These are phyloP conservation scores for Carettochelys insculpta DNA, from an alignment of 2,113 vertebrate species.

Conservation along the genomic window DNA sequence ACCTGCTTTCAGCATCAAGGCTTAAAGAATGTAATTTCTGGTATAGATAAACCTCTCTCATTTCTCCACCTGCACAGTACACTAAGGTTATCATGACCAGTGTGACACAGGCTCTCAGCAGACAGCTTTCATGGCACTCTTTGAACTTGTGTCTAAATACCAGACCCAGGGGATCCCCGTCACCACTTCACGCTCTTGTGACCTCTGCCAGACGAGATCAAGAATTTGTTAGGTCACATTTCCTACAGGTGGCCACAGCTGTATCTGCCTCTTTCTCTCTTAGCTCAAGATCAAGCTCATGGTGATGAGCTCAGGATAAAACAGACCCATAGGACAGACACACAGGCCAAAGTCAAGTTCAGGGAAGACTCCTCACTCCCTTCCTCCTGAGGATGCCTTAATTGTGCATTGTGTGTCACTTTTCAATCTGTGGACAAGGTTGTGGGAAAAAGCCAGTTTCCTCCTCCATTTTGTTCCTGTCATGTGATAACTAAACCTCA, in stretches of 20 bases:
- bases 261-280: conserved; percentile 33
- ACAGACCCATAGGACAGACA: neutral
- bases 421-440: neutral
- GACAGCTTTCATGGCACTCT: neutral
- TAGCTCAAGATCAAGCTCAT: neutral
- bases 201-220: neutral
- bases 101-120: neutral
- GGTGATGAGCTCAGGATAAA: neutral
- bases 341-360: conserved; percentile 54
- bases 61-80: neutral
- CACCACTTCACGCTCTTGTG: neutral
- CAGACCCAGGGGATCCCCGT: neutral
- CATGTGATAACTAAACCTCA: neutral
- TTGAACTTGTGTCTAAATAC: neutral
- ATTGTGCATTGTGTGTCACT: neutral
- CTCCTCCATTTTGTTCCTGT: neutral
- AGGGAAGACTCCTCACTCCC: neutral
- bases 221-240: neutral
- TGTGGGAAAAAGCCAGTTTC: neutral
- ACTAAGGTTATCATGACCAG: neutral
- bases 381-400: neutral
- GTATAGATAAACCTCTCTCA: too few species aligned
- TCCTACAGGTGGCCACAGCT: neutral
- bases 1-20: neutral
- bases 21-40: neutral